A percentile compares a stretch with the other conserved stretches of the same genome.
These are phyloP conservation scores for Gallinago media DNA, from an alignment of 2,113 vertebrate genomes.

Conservation along the genomic window DNA sequence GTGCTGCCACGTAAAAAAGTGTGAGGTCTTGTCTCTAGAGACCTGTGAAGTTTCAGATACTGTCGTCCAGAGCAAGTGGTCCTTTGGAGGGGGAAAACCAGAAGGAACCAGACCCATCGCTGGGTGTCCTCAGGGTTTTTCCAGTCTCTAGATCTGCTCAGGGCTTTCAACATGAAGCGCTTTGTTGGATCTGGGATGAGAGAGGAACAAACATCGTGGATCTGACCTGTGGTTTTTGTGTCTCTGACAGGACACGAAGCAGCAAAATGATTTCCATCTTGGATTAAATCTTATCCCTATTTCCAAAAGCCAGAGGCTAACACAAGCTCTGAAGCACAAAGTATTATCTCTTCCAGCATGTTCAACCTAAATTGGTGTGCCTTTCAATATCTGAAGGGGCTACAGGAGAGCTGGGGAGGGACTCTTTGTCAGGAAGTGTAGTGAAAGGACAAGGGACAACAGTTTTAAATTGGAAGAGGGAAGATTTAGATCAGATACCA, in stretches of 20 bases:
- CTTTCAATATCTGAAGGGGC: no score
- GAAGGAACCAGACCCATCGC: background rate
- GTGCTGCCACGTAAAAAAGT: background rate
- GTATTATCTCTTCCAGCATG: background rate
- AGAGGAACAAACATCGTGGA: background rate
- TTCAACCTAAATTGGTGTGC: background rate
- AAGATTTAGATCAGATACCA: no score
- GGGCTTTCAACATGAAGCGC: background rate
- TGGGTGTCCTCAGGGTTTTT: background rate
- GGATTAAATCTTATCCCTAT: background rate
- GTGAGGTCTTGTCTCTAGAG: background rate
- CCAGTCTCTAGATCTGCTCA: background rate
- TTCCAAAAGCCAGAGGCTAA: background rate
- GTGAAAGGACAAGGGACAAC: no score
- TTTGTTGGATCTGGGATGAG: background rate
- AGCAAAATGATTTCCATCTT: background rate
- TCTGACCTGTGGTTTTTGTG: background rate
- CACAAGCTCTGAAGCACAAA: background rate
- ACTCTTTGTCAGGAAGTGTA: no score
- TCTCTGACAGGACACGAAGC: background rate
- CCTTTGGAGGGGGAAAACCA: background rate
- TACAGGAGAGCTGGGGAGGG: no score
- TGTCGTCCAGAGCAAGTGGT: background rate
- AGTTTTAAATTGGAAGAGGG: no score
- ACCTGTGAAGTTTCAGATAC: background rate